Conservation (phyloP, 2,113 vertebrate species). For the Aptenodytes forsteri region DNA sequence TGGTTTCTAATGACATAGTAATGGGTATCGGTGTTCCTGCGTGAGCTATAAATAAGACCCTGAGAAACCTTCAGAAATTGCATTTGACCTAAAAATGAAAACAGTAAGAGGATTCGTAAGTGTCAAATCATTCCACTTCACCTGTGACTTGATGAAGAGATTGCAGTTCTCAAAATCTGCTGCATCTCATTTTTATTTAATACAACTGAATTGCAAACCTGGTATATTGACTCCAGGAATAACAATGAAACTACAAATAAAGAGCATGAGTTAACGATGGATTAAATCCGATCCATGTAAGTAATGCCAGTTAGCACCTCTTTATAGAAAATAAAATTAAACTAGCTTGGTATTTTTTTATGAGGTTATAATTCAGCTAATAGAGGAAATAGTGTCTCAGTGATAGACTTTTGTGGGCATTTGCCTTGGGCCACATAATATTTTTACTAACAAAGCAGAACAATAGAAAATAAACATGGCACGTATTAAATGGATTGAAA, state of each 20-base stretch:
- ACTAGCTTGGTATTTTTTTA: neutral
- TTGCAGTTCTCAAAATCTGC: neutral
- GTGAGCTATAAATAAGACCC: neutral
- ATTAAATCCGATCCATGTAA: neutral
- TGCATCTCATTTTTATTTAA: neutral
- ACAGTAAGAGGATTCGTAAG: neutral
- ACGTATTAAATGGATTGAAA: neutral
- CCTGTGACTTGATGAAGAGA: neutral
- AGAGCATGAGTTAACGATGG: neutral
- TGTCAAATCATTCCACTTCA: neutral
- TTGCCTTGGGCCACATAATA: neutral
- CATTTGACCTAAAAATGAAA: neutral
- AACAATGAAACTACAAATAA: neutral
- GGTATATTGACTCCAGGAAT: neutral
- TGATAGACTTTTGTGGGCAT: neutral
- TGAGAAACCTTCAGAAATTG: neutral
- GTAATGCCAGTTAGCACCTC: neutral
- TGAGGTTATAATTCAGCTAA: neutral
- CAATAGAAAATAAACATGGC: neutral
- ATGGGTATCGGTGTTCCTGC: neutral
- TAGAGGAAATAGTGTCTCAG: neutral
- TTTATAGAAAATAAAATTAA: slow-evolving; percentile 10
- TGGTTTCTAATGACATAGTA: neutral
- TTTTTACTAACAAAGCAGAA: slow-evolving; percentile 16
- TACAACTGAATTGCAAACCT: neutral